Evolutionary conservation across 1,140 invertebrate genomes (phyloP).

Genomic region (Drosophila nigrodunni): DNA sequence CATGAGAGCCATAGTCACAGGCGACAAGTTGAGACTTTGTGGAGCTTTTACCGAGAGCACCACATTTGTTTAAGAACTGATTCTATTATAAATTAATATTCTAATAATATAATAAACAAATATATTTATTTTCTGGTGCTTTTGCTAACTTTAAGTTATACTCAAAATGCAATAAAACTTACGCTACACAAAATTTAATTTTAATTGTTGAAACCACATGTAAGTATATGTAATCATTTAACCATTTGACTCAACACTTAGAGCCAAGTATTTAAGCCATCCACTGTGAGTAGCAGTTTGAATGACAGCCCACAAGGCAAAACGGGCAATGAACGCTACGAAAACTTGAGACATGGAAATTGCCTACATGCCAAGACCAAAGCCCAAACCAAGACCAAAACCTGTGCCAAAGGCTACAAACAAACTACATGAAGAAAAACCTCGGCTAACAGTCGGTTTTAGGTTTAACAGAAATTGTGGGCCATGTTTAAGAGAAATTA

Average conservation of each 20-base stretch:
- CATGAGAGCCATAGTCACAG: conserved; percentile 76
- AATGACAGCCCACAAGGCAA: conserved; percentile 52
- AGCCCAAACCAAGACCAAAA: conserved; percentile 10
- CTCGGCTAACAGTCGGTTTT: conserved; percentile 31
- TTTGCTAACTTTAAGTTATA: conserved; percentile 27
- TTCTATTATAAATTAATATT: conserved; percentile 3
- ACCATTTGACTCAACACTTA: conserved; percentile 20
- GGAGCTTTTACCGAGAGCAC: conserved; percentile 83
- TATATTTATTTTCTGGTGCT: conserved; percentile 30
- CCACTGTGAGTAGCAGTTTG: conserved; percentile 33
- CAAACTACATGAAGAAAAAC: not conserved
- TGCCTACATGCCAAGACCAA: conserved; percentile 50
- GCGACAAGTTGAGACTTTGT: conserved; percentile 76
- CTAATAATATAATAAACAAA: not conserved
- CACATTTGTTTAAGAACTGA: conserved; percentile 64
- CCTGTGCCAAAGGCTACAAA: conserved; percentile 23
- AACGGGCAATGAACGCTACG: conserved; percentile 4
- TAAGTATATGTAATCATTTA: conserved; percentile 29
- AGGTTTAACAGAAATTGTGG: conserved; percentile 64
- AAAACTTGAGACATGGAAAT: conserved; percentile 63
- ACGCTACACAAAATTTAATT: conserved; percentile 15
- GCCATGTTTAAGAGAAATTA: conserved; percentile 76
- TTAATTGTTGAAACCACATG: conserved; percentile 21
- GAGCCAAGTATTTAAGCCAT: conserved; percentile 37
- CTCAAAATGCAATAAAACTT: conserved; percentile 25